Evolutionary conservation across 2,113 vertebrate species (phyloP), one percentile per base, ranked within the genome.

Genomic region (Sceloporus tristichus): DNA sequence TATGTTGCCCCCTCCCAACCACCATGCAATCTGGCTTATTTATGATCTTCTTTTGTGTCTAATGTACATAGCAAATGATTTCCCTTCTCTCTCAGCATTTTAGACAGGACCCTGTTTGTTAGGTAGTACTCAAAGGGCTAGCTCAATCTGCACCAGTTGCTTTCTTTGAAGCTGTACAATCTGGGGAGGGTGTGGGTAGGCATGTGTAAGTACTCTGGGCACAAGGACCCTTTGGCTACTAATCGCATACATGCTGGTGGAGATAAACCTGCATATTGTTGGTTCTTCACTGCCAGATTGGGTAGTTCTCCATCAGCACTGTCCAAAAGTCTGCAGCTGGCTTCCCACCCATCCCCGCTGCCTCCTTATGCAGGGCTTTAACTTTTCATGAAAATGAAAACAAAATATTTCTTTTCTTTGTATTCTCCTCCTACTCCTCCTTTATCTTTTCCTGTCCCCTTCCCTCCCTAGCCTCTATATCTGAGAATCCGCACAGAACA

Each of bases 91-190:
- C 14, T 90, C 87, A 92, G 93, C 77, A 85, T 54, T 91, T 94
- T 59, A 82, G 93, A 84, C 88, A 82, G 89, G 76, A 94, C 87
- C 73, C 2, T 10, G 13, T 75, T 84, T 87, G 93, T 94, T 95
- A 90, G 93, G 92, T 89, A 90, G 95, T 90, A 87, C 95, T 96
- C 95, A 92, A 95, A 96, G 97, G 96, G 97, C 97, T 96, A 94
- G 93, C 94, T 95, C 93, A 88, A 71, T 91, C 91, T 94, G 87
- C 93, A 65, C 8, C 56, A 80, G 93, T 92, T 70, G 73, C 83
- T 88, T 88, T 90, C 74, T 87, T 81, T 90, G 87, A 91, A 95
- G 91, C 92, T 92, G 90, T 92, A 90, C 96, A 91, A 79, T 95
- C 94, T 65, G 79, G 59, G 42, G 25, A 34, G 25, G 62, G 23